Base-by-base conservation (phyloP, 2,888 invertebrate species). In the Lysandra coridon region DNA sequence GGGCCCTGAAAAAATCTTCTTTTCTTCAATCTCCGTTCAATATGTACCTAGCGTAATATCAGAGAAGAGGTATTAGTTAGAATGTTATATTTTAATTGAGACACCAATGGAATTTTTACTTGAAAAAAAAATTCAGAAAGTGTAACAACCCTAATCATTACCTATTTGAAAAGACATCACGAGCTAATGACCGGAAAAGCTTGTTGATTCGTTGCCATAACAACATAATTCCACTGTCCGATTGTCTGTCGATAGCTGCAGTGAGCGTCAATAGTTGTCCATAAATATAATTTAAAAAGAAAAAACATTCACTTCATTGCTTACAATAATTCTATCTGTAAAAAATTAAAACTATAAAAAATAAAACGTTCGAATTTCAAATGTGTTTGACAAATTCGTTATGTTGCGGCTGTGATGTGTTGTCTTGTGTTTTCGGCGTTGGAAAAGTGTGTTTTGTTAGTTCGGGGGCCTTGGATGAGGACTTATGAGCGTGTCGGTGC, bases 401-500 rank as follows among this genome's bases (percentile, higher is more conserved):
- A 57, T 57, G 57, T 17, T 57, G 17, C 14, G 23, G 40, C 49
- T 44, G 74, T 75, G 49, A 91, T 92, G 92, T 93, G 93, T 84
- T 92, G 93, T 84, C 80, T 91, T 78, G 78, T 92, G 81, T 81
- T 89, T 79, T 85, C 87, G 49, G 87, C 87, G 78, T 82, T 85
- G 82, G 91, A 91, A 86, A 87, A 89, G 88, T 86, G 87, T 80
- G 89, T 84, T 84, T 81, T 87, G 78, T 80, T 85, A 80, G 82
- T 84, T 83, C 80, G 82, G 80, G 80, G 80, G 76, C 79, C 78
- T 76, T 57, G 79, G 78, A 78, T 80, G 80, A 76, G 79, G 44
- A 79, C 80, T 62, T 78, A 93, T 93, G 93, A 91, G 90, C 86
- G 90, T 91, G 83, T 90, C 93, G 79, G 88, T 94, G 85, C 90